Percentiles rank a stretch among this genome's conserved stretches.
phyloP scores from a whole-genome alignment of 1,140 invertebrate species.

The Neelides sp. region DNA sequence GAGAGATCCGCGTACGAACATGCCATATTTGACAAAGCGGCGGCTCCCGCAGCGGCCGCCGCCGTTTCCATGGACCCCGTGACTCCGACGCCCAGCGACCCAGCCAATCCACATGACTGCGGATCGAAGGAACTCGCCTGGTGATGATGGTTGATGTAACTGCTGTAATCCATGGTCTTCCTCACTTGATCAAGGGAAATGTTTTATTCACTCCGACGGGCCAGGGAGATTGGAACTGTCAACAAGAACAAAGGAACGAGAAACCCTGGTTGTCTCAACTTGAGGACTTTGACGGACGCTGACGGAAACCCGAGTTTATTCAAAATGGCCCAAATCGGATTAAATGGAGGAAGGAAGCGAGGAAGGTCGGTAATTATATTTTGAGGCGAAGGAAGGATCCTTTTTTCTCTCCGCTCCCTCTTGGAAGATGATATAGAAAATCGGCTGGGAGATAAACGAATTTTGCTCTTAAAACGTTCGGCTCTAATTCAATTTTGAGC shows the following conservation, averaged over 20 bases:
- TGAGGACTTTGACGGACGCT: too few species aligned
- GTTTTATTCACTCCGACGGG: too few species aligned
- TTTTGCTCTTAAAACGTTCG: constrained; percentile 32
- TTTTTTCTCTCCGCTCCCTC: constrained; percentile 7
- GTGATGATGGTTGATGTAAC: constrained; percentile 31
- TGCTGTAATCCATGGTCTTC: constrained; percentile 29
- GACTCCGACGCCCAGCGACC: constrained; percentile 22
- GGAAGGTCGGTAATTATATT: constrained; percentile 30
- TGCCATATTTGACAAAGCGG: constrained; percentile 50
- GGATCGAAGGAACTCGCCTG: constrained; percentile 30
- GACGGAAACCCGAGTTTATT: too few species aligned
- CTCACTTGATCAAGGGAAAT: too few species aligned
- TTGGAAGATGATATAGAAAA: constrained; percentile 23
- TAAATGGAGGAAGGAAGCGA: constrained; percentile 8
- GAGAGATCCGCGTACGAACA: constrained; percentile 70
- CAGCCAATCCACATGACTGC: constrained; percentile 30
- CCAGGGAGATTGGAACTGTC: too few species aligned
- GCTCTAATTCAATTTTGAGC: constrained; percentile 32
- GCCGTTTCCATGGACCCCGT: constrained; percentile 47
- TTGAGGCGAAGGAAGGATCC: constrained; percentile 27
- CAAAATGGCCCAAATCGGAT: constrained; percentile 29
- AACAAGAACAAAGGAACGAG: too few species aligned
- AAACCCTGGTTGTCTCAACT: too few species aligned
- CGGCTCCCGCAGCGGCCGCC: constrained; percentile 43
- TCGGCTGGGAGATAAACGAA: constrained; percentile 29